Base-by-base conservation (phyloP, 2,797 vertebrate genomes). In the Pogoniulus pusillus region DNA sequence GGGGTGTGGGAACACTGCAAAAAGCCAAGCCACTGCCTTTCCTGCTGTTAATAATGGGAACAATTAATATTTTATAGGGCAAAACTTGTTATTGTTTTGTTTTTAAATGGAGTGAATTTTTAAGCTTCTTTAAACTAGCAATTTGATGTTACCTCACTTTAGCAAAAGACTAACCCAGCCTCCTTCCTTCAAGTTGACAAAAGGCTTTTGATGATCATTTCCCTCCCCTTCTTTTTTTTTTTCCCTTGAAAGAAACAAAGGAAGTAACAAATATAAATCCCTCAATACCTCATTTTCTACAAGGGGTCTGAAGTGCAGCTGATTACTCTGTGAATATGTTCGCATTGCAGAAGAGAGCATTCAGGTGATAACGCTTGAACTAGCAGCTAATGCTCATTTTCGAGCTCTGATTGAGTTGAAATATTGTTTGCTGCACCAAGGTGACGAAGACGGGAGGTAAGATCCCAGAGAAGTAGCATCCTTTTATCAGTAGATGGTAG, bases 401-500 rank as follows among this genome's bases (percentile, higher is more conserved):
- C 0, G 2, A 69, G 85, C 72, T 66, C 23, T 85, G 89, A 43
- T 57, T 82, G 91, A 90, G 45, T 68, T 53, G 65, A 80, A 86
- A 85, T 80, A 51, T 47, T 85, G 92, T 89, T 95, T 63, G 60
- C 70, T 69, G 78, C 65, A 78, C 64, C 17, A 41, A 87, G 82
- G 69, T 78, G 65, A 60, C 35, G 59, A 54, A 75, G 51, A 51
- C 41, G 45, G 47, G 49, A 59, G 87, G 82, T 12, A 57, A 47
- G 58, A 85, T 82, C 71, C 85, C 7, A 43, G 92, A 57, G 97
- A 97, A 98, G 70, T 97, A 95, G 82, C 97, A 94, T 92, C 87
- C 57, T 96, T 93, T 91, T 85, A 95, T 94, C 97, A 97, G 97
- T 97, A 98, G 97, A 95, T 98, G 97, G 97, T 96, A 96, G 97